These are phyloP conservation scores for Dendrocincla tyrannina DNA, from an alignment of 2,797 vertebrate genomes.

Conservation along the genomic window DNA sequence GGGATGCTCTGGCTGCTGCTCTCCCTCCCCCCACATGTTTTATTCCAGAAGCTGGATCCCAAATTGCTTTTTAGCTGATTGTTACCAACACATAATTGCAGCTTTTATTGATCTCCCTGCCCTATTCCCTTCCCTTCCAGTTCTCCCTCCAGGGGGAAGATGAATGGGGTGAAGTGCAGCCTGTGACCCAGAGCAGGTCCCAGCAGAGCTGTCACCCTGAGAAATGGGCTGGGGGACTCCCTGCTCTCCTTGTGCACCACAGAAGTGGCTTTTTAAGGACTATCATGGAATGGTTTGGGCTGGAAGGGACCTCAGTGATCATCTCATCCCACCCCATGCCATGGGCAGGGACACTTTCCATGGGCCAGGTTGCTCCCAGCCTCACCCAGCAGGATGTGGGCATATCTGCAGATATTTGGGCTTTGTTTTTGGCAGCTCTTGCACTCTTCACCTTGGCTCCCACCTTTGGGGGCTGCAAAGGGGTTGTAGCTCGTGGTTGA, in stretches of 20 bases:
- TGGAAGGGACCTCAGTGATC: not conserved
- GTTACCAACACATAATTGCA: not conserved
- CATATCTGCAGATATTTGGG: rapidly evolving
- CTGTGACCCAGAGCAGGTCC: not conserved
- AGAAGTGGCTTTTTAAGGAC: rapidly evolving
- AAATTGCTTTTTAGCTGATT: conserved; percentile 30
- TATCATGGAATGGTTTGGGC: not conserved
- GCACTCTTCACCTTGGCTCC: rapidly evolving
- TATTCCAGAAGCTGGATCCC: not conserved
- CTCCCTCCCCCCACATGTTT: not conserved
- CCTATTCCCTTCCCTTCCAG: not conserved
- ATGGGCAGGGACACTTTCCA: rapidly evolving
- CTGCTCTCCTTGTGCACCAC: rapidly evolving
- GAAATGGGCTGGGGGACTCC: rapidly evolving
- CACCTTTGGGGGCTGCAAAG: not conserved
- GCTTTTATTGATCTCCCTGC: not conserved
- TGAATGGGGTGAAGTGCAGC: not conserved
- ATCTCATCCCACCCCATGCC: rapidly evolving
- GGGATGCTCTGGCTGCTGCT: not conserved
- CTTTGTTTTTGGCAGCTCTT: not conserved
- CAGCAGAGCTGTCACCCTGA: not conserved
- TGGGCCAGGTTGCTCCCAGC: not conserved
- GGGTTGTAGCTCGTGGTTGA: not conserved
- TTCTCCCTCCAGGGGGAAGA: not conserved
- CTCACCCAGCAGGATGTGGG: rapidly evolving